Evolutionary conservation across 2,113 vertebrate genomes (phyloP).

Genomic region (Trinectes maculatus): DNA sequence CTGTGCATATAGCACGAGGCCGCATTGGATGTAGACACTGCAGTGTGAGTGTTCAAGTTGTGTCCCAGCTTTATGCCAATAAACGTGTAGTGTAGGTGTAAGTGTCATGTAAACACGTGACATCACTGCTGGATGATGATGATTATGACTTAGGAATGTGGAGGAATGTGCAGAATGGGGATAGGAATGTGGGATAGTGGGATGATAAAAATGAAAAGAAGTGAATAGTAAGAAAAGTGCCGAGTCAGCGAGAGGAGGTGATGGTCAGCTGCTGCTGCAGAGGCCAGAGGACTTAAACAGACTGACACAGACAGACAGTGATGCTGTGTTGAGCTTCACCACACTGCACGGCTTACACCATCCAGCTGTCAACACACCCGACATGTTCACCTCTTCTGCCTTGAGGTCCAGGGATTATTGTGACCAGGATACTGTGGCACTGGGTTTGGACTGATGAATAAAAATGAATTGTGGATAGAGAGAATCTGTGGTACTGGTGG

Average conservation of each 20-base stretch:
- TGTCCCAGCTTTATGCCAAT: conserved; percentile 40
- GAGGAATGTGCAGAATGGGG: too few relatives aligned
- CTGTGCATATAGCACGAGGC: conserved; percentile 14
- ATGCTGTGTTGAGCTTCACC: conserved; percentile 45
- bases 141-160: too few relatives aligned
- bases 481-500: neutral
- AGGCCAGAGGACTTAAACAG: conserved; percentile 6
- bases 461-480: too few relatives aligned
- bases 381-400: conserved; percentile 5
- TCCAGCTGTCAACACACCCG: conserved; percentile 14
- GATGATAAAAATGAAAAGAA: conserved; percentile 6
- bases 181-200: too few relatives aligned
- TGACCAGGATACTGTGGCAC: too few relatives aligned
- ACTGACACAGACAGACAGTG: conserved; percentile 56
- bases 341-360: neutral
- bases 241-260: neutral
- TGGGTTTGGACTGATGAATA: too few relatives aligned
- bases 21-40: conserved; percentile 11
- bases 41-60: conserved; percentile 29
- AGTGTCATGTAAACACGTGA: too few relatives aligned
- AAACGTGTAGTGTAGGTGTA: too few relatives aligned
- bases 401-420: too few relatives aligned
- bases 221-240: conserved; percentile 9
- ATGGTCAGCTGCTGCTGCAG: too few relatives aligned
- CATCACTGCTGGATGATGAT: too few relatives aligned